Evolutionary conservation across 2,888 invertebrate species (phyloP).

Genomic region (Clunio marinus): DNA sequence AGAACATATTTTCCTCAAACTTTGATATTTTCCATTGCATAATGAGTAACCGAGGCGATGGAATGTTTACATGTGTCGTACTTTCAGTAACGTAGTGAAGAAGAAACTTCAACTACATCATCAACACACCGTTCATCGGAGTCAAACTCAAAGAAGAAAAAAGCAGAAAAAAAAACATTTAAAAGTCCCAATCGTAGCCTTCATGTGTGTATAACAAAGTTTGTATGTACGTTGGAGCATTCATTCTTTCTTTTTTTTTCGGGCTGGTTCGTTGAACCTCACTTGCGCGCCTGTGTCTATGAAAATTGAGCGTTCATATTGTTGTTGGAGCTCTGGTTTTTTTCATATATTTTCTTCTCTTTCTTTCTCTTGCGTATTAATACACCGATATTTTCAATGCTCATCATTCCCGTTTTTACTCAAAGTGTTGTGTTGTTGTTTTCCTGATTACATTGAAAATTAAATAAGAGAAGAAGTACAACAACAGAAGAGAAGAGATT

Average conservation of each 20-base stretch:
- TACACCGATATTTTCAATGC: slow-evolving; percentile 10
- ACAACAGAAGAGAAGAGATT: background rate
- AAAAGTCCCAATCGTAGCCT: slow-evolving; percentile 27
- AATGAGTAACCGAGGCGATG: no score
- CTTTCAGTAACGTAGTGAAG: background rate
- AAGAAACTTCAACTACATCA: slow-evolving; percentile 10
- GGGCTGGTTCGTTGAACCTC: slow-evolving; percentile 38
- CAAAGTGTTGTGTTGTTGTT: no score
- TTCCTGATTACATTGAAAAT: no score
- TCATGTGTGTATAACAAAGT: slow-evolving; percentile 19
- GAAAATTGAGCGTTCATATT: slow-evolving; percentile 18
- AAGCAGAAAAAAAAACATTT: slow-evolving; percentile 17
- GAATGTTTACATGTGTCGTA: background rate
- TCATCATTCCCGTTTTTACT: slow-evolving; percentile 12
- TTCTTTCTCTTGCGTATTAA: slow-evolving; percentile 15
- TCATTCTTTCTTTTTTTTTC: background rate
- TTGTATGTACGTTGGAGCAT: background rate
- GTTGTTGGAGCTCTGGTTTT: slow-evolving; percentile 27
- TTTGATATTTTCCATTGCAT: no score
- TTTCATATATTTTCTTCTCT: slow-evolving; percentile 1
- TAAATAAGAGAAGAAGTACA: no score
- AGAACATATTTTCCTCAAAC: no score
- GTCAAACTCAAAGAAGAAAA: no score
- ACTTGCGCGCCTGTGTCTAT: slow-evolving; percentile 37
- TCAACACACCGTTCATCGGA: background rate